Evolutionary conservation across 2,888 invertebrate genomes (phyloP), one percentile per base, ranked within the genome.

Genomic region (Zeuzera pyrina): DNA sequence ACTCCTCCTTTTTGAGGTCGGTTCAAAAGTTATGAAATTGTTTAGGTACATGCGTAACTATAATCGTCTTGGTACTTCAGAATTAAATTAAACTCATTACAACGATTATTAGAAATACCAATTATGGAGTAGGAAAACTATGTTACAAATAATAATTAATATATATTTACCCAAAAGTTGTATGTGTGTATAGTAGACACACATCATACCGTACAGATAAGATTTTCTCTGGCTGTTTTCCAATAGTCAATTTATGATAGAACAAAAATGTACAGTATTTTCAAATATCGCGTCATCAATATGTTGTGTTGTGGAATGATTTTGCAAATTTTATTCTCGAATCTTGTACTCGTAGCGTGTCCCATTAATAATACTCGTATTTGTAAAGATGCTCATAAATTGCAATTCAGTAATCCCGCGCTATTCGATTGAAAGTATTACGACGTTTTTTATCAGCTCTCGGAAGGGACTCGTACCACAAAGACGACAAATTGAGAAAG

Each of bases 341-440:
- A n/a, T n/a, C n/a, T n/a, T n/a, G n/a, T n/a, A n/a, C n/a, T n/a
- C n/a, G n/a, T n/a, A n/a, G n/a, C n/a, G n/a, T n/a, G 32, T 27
- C 27, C 26, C 11, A 26, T 11, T 12, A 30, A 22, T 30, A 34
- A 25, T 24, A 31, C 22, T 31, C 11, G 25, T 11, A 25, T 22
- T 22, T 2, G n/a, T 22, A 12, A 12, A 25, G 12, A 12, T 25
- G 12, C 25, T 54, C 54, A 64, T 62, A 58, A 64, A 67, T 61
- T 57, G 53, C 48, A 48, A 46, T 48, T 47, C 41, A 43, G 55
- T 62, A 60, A 70, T 65, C 66, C 63, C 43, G 57, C 57, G 57
- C 59, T 60, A 72, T 66, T 60, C 59, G 67, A 68, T 67, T 65
- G 64, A 71, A 70, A 63, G 70, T 71, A 74, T 73, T 72, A 73